A percentile compares a stretch with the other conserved stretches of the same genome.
Conservation (phyloP, 1,140 invertebrate species). For the Charaxes varanes region DNA sequence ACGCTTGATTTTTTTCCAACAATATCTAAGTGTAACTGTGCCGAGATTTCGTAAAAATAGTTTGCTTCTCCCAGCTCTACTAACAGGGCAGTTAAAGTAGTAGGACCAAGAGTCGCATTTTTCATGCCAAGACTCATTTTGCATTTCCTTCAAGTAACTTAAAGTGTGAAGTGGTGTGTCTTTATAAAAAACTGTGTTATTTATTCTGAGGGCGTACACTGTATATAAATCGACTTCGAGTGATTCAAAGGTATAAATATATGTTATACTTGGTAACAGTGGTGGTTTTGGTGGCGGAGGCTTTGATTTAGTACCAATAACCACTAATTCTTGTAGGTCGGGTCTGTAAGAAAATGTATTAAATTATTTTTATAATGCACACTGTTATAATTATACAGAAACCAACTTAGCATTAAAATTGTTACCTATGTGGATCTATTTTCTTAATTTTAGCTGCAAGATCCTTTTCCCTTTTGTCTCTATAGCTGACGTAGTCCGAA, state of each 20-base stretch:
- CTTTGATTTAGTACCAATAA: constrained; percentile 44
- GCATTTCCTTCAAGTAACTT: constrained; percentile 26
- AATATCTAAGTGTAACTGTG: constrained; percentile 50
- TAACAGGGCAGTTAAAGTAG: constrained; percentile 53
- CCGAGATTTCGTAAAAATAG: constrained; percentile 55
- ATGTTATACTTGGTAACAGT: constrained; percentile 26
- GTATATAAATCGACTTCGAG: constrained; percentile 6
- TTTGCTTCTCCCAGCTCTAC: constrained; percentile 43
- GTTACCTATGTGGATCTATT: constrained; percentile 53
- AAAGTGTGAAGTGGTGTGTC: constrained; percentile 28
- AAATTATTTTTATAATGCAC: not conserved
- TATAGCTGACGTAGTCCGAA: constrained; percentile 37
- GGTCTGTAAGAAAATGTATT: constrained; percentile 39
- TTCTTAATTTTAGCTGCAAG: constrained; percentile 35
- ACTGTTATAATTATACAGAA: not conserved
- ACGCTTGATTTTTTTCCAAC: constrained; percentile 55
- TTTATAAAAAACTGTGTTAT: constrained; percentile 49
- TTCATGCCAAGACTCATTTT: constrained; percentile 41
- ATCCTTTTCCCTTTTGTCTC: constrained; percentile 36
- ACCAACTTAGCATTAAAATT: not conserved
- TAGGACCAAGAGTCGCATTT: constrained; percentile 48
- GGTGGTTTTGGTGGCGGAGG: constrained; percentile 30
- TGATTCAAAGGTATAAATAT: constrained; percentile 2
- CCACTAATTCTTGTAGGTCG: constrained; percentile 34
- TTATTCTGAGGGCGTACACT: constrained; percentile 50